Evolutionary conservation across 2,888 invertebrate genomes (phyloP).

Genomic region (Caradrina clavipalpis): DNA sequence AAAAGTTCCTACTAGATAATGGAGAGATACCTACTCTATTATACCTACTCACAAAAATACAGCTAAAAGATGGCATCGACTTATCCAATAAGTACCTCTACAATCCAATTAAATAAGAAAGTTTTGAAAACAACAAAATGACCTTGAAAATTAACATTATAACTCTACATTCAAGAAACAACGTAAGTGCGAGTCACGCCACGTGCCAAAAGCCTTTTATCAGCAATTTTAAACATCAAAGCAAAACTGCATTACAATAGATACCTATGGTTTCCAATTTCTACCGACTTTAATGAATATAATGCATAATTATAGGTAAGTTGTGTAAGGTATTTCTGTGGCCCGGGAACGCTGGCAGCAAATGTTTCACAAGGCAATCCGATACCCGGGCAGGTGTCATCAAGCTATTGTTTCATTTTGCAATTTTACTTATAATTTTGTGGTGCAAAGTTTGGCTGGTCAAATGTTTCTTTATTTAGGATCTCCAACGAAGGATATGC

Average conservation of each 20-base stretch:
- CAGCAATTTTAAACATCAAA: constrained; percentile 53
- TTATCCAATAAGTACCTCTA: not conserved
- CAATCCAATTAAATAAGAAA: not conserved
- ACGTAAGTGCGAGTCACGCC: constrained; percentile 5
- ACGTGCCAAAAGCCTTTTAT: constrained; percentile 42
- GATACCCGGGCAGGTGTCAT: constrained; percentile 78
- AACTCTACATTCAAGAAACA: not conserved
- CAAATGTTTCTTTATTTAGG: no score
- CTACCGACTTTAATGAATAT: constrained; percentile 59
- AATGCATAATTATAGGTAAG: constrained; percentile 51
- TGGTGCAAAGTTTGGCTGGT: not conserved
- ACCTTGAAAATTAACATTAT: constrained; percentile 20
- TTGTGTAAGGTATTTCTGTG: constrained; percentile 76
- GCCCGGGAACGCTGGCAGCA: constrained; percentile 81
- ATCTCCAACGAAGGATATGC: no score
- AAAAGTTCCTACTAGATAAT: no score
- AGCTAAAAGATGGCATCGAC: no score
- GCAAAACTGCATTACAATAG: constrained; percentile 32
- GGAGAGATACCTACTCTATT: no score
- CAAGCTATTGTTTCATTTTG: constrained; percentile 64
- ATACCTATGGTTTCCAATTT: constrained; percentile 51
- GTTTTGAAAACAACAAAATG: not conserved
- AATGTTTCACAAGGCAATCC: constrained; percentile 85
- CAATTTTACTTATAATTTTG: not conserved
- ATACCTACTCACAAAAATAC: no score